Percentiles rank a stretch among this genome's conserved stretches.
Conservation (phyloP, 2,888 invertebrate species). For the Eretmocerus hayati region DNA sequence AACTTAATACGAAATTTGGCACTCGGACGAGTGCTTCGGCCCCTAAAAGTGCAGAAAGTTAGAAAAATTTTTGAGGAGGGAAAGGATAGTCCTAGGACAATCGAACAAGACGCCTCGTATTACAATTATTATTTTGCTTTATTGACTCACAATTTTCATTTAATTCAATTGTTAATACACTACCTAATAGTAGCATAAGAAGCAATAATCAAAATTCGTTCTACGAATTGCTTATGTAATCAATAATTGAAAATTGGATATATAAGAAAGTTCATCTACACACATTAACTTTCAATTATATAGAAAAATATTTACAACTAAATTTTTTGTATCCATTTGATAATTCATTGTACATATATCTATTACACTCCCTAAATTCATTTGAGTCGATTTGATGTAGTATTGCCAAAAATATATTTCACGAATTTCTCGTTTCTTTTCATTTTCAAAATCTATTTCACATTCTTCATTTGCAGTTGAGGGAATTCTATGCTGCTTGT, state of each 20-base stretch:
- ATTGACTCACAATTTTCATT: slow-evolving; percentile 40
- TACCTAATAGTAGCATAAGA: slow-evolving; percentile 40
- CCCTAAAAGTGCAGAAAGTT: too few species aligned
- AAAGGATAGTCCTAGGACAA: too few species aligned
- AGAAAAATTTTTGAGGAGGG: too few species aligned
- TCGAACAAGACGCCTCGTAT: too few species aligned
- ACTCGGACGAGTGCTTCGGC: too few species aligned
- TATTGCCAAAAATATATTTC: slow-evolving; percentile 42
- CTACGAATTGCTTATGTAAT: slow-evolving; percentile 38
- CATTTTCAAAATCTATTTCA: slow-evolving; percentile 14
- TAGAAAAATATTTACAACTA: slow-evolving; percentile 39
- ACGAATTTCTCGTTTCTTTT: too few species aligned
- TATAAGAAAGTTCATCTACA: slow-evolving; percentile 27
- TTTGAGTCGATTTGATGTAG: slow-evolving; percentile 26
- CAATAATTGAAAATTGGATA: too few species aligned
- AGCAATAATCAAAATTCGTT: slow-evolving; percentile 43
- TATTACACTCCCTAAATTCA: slow-evolving; percentile 22
- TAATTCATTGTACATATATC: slow-evolving; percentile 28
- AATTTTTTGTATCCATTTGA: slow-evolving; percentile 28
- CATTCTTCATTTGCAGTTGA: slow-evolving; percentile 24
- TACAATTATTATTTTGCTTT: slow-evolving; percentile 27
- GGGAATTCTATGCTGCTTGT: slow-evolving; percentile 29
- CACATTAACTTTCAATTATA: slow-evolving; percentile 41
- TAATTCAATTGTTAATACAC: slow-evolving; percentile 33
- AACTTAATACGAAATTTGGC: too few species aligned